Conservation (phyloP, 2,888 invertebrate species). For the Chloroclysta siterata region DNA sequence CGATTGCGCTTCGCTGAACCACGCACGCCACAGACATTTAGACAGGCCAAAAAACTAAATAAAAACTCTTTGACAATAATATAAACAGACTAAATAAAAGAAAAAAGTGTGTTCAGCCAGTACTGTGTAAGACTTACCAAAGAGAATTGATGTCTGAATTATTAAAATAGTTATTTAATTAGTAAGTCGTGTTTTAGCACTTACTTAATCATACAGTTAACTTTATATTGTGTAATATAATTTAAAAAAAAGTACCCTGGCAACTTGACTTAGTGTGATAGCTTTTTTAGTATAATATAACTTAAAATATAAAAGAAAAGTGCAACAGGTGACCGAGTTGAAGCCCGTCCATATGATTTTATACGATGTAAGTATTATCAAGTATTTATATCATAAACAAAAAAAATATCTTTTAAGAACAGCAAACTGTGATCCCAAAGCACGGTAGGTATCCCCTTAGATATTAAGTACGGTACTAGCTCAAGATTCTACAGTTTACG, state of each 20-base stretch:
- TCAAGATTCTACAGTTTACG: no score
- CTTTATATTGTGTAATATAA: neutral
- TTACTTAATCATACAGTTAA: constrained; percentile 16
- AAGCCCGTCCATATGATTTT: constrained; percentile 70
- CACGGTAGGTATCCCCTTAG: no score
- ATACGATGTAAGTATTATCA: constrained; percentile 70
- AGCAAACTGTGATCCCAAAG: no score
- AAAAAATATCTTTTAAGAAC: no score
- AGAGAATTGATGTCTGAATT: constrained; percentile 18
- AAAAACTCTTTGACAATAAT: constrained; percentile 24
- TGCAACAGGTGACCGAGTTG: constrained; percentile 72
- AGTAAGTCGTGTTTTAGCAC: neutral
- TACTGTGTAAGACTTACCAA: constrained; percentile 10
- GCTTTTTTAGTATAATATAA: neutral
- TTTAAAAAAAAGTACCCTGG: neutral
- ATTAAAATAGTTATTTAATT: neutral
- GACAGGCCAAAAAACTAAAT: neutral
- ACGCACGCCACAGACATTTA: constrained; percentile 42
- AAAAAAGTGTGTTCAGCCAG: constrained; percentile 16
- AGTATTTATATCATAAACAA: neutral
- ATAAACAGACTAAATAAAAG: constrained; percentile 12
- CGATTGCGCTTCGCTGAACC: constrained; percentile 44
- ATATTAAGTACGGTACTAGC: no score
- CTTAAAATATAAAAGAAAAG: constrained; percentile 39
- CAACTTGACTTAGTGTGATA: neutral